These are phyloP conservation scores for Drosophila albomicans DNA, from an alignment of 1,140 invertebrate species.

Conservation along the genomic window DNA sequence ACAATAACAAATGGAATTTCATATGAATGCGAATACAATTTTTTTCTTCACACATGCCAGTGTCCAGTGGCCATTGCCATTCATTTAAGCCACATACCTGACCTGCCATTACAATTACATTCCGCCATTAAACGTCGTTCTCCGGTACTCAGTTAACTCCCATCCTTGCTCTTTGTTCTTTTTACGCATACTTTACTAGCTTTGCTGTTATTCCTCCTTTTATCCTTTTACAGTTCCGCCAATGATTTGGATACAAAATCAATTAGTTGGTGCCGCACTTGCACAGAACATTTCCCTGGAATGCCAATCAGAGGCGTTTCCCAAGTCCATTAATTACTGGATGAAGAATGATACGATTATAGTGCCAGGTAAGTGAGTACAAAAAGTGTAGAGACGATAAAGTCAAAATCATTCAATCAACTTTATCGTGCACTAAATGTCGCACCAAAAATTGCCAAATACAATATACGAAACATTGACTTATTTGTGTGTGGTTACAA, in stretches of 20 bases:
- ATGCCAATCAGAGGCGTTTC: conserved; percentile 94
- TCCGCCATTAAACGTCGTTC: conserved; percentile 37
- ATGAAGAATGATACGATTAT: conserved; percentile 93
- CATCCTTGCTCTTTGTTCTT: not conserved
- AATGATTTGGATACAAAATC: conserved; percentile 94
- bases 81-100: conserved; percentile 57
- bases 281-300: conserved; percentile 90
- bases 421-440: not conserved
- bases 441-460: not conserved
- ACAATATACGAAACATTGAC: too few species aligned
- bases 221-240: conserved; percentile 89
- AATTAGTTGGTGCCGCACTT: conserved; percentile 91
- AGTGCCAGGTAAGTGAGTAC: conserved; percentile 89
- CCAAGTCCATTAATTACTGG: conserved; percentile 95
- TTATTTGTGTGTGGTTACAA: too few species aligned
- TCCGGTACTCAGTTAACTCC: too few species aligned
- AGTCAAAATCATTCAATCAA: not conserved
- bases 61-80: conserved; percentile 12
- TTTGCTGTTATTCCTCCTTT: conserved; percentile 28
- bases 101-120: conserved; percentile 56
- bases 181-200: conserved; percentile 20
- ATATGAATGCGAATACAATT: conserved; percentile 51
- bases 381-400: not conserved
- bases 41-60: conserved; percentile 35
- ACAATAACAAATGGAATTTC: conserved; percentile 67